These are phyloP conservation scores for Glossophaga mutica DNA, from an alignment of 2,797 vertebrate genomes.

Conservation along the genomic window DNA sequence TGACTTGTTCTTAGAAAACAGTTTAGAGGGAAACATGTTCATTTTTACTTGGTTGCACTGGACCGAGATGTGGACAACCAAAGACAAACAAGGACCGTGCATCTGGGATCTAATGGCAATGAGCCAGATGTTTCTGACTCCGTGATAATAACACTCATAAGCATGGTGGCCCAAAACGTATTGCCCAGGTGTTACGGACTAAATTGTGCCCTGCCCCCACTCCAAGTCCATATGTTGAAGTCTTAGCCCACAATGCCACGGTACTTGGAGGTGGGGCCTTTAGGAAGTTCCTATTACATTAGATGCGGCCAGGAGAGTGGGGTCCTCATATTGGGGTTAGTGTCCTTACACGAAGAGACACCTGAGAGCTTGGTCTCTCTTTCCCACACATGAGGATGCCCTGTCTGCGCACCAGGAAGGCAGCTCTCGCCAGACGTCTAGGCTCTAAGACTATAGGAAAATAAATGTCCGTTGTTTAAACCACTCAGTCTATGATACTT, in stretches of 20 bases:
- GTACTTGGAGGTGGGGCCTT: neutral
- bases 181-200: neutral
- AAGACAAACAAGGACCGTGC: neutral
- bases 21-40: neutral
- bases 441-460: neutral
- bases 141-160: neutral
- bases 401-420: neutral
- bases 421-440: neutral
- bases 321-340: neutral
- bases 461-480: neutral
- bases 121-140: neutral
- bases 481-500: neutral
- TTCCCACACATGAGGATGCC: neutral
- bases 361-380: neutral
- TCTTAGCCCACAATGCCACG: neutral
- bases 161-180: neutral
- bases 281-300: neutral
- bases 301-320: neutral
- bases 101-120: neutral
- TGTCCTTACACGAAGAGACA: neutral
- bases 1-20: neutral
- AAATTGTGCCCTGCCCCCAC: neutral
- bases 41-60: neutral
- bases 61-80: neutral
- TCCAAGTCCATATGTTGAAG: neutral